These are phyloP conservation scores for Eulemur albifrons DNA, from an alignment of 2,797 vertebrate genomes.

Conservation along the genomic window DNA sequence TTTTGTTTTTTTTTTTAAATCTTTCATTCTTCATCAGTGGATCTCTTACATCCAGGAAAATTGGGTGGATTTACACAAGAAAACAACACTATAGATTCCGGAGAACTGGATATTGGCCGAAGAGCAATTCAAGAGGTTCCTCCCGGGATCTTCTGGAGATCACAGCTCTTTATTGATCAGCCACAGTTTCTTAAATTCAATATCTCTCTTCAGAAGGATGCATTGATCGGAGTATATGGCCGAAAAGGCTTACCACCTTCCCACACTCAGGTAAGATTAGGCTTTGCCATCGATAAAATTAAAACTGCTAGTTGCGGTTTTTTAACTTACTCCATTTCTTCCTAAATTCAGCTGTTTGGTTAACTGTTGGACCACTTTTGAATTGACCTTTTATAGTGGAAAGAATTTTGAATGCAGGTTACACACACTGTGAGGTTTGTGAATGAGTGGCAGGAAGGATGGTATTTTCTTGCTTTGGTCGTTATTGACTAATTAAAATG, in stretches of 20 bases:
- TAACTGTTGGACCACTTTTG: background rate
- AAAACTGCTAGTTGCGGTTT: conserved; percentile 7
- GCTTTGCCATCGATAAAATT: background rate
- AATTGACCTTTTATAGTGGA: conserved; percentile 3
- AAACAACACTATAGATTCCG: conserved; percentile 96
- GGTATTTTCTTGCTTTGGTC: conserved; percentile 45
- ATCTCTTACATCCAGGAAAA: conserved; percentile 88
- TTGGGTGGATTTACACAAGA: conserved; percentile 90
- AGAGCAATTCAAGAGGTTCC: conserved; percentile 92
- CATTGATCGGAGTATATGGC: conserved; percentile 97
- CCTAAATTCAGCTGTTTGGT: background rate
- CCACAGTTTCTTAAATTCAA: conserved; percentile 98
- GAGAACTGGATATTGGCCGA: conserved; percentile 95
- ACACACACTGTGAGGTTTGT: conserved; percentile 1
- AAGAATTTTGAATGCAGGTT: background rate
- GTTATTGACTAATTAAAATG: background rate
- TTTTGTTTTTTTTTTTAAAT: conserved; percentile 47
- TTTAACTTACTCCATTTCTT: conserved; percentile 34
- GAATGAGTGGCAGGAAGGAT: background rate
- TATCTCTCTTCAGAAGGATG: conserved; percentile 98
- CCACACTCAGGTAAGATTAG: conserved; percentile 94
- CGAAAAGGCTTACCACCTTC: conserved; percentile 96
- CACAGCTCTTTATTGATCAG: conserved; percentile 93
- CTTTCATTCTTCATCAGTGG: conserved; percentile 17
- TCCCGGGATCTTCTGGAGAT: conserved; percentile 97